Base-by-base conservation (phyloP, 2,113 vertebrate genomes). In the Gallinago undulata region DNA sequence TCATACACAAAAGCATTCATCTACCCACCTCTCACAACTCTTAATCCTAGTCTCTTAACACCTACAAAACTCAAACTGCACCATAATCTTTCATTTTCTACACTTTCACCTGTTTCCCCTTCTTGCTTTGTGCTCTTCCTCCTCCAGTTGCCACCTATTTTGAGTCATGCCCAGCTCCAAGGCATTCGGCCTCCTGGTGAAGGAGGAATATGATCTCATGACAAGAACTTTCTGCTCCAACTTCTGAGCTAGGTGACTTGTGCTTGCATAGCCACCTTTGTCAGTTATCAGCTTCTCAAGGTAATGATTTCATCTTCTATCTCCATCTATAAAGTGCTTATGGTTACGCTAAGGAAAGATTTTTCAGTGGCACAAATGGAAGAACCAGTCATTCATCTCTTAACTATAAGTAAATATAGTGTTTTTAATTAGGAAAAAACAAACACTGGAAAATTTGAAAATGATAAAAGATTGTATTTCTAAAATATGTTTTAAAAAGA, bases 401-500 rank as follows among this genome's bases (percentile, higher is more conserved):
- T 0, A 2, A 5, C 23, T 47, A 1, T 8, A 75, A 69, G 27
- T 21, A 77, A 78, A 78, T 4, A 35, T 4, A 10, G 7, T 50
- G 5, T 2, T 95, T 83, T 81, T 59, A 95, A 80, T 77, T 1
- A 45, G 19, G 9, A 25, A 56, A 75, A 80, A 18, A 7, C 2
- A 77, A 41, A 53, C 10, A 25, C 25, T 1, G 4, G 10, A 57
- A 30, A 82, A 89, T 15, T 19, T 47, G 17, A 66, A 93, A 70
- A 53, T 5, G 0, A 68, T 13, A 35, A 80, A 64, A 75, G 1
- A 33, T 1, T 6, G 6, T 7, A 4, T 21, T 88, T 64, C 67
- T 13, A 25, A n/a, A 6, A 48, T 5, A 8, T 14, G 9, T 23
- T 68, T 62, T 31, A 6, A 15, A 45, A 48, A 41, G 7, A 30